These are phyloP conservation scores for Eleutherodactylus coqui DNA, from an alignment of 2,797 vertebrate species.

Conservation along the genomic window DNA sequence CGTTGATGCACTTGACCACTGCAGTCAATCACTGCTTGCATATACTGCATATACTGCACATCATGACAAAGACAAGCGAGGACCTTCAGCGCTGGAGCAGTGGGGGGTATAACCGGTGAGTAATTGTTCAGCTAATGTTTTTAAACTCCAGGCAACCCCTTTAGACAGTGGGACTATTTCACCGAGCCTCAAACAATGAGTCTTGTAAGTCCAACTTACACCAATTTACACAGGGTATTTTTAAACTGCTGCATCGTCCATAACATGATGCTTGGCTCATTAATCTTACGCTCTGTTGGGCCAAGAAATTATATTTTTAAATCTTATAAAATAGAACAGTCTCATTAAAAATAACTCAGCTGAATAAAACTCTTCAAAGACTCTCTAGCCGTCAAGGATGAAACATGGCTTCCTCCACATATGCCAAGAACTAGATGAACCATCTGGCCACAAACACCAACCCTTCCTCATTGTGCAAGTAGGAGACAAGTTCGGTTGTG, in stretches of 20 bases:
- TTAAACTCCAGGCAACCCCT: too few relatives aligned
- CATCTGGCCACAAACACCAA: slow-evolving; percentile 36
- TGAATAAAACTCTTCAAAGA: slow-evolving; percentile 38
- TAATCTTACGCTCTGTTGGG: slow-evolving; percentile 27
- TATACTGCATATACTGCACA: too few relatives aligned
- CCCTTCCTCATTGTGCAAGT: neutral
- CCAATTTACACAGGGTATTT: slow-evolving; percentile 5
- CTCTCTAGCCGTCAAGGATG: slow-evolving; percentile 45
- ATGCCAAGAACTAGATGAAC: slow-evolving; percentile 38
- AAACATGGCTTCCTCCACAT: slow-evolving; percentile 23
- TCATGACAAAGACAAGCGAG: too few relatives aligned
- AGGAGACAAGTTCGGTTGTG: neutral
- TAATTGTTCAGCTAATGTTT: too few relatives aligned
- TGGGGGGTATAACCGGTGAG: too few relatives aligned
- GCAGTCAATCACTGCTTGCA: too few relatives aligned
- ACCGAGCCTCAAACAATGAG: neutral
- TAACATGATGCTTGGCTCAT: slow-evolving; percentile 17
- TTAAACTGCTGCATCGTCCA: slow-evolving; percentile 7
- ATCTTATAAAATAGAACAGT: slow-evolving; percentile 24
- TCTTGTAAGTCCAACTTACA: neutral
- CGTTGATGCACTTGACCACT: too few relatives aligned
- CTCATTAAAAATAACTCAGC: slow-evolving; percentile 51
- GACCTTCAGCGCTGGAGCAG: too few relatives aligned
- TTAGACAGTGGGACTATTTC: neutral
- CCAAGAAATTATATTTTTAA: slow-evolving; percentile 30